These are phyloP conservation scores for Amorpha juglandis DNA, from an alignment of 2,888 invertebrate genomes.

Conservation along the genomic window DNA sequence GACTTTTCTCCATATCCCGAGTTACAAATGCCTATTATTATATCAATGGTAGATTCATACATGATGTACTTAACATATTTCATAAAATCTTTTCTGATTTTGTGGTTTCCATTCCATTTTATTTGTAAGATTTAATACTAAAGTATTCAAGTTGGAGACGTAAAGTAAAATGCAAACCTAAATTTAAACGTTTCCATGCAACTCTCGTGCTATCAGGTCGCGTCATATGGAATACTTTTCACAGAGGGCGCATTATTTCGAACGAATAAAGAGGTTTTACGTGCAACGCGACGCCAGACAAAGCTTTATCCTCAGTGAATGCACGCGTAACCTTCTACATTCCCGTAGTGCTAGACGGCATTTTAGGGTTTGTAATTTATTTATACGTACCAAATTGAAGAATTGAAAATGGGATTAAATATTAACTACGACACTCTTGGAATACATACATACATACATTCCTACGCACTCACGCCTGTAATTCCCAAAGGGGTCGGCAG, in stretches of 20 bases:
- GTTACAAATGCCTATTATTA: too few relatives aligned
- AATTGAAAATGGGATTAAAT: too few relatives aligned
- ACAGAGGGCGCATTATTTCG: constrained; percentile 17
- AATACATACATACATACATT: too few relatives aligned
- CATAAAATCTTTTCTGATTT: too few relatives aligned
- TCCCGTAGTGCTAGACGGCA: neutral
- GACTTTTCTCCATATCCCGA: too few relatives aligned
- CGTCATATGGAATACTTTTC: constrained; percentile 3
- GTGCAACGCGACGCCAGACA: neutral
- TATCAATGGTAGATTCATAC: too few relatives aligned
- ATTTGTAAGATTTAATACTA: too few relatives aligned
- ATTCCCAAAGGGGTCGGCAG: too few relatives aligned
- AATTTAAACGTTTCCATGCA: constrained; percentile 6
- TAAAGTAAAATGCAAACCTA: constrained; percentile 1
- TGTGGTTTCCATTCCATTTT: too few relatives aligned
- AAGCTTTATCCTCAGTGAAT: neutral
- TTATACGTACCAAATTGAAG: neutral
- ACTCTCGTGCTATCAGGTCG: neutral
- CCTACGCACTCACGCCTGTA: too few relatives aligned
- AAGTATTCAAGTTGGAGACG: neutral
- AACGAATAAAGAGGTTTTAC: constrained; percentile 15
- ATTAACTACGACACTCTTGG: neutral
- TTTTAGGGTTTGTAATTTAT: neutral
- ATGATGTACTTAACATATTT: too few relatives aligned
- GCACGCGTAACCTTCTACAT: constrained; percentile 4